phyloP scores from a whole-genome alignment of 2,113 vertebrate species.

The Neogale vison region DNA sequence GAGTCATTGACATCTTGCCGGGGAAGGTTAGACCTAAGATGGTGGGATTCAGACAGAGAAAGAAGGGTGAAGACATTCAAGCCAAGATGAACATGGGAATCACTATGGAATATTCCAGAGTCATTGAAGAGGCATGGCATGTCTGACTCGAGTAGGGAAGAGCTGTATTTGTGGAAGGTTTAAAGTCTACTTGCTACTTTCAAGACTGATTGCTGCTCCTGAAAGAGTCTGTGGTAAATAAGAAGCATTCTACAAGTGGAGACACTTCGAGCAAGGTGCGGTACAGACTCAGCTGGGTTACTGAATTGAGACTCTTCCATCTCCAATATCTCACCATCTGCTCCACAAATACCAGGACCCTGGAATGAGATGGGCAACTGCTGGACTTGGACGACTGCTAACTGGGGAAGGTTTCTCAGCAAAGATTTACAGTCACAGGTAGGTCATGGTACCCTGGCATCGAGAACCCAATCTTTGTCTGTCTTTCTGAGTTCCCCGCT shows the following conservation, averaged over 20 bases:
- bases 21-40: not conserved
- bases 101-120: not conserved
- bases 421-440: not conserved
- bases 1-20: not conserved
- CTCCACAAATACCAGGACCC: not conserved
- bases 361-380: not conserved
- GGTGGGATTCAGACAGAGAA: not conserved
- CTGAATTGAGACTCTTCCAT: not conserved
- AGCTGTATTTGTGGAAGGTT: no score
- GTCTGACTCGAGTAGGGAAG: not conserved
- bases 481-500: not conserved
- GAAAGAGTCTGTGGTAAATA: not conserved
- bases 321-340: not conserved
- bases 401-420: not conserved
- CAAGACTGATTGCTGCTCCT: no score
- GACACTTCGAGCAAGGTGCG: rapidly evolving
- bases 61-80: not conserved
- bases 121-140: not conserved
- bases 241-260: not conserved
- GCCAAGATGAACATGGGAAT: not conserved
- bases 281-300: not conserved
- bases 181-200: no score
- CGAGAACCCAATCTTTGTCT: not conserved
- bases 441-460: no score
- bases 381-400: not conserved